These are phyloP conservation scores for Diplazon laetatorius DNA, from an alignment of 2,888 invertebrate genomes.

Conservation along the genomic window DNA sequence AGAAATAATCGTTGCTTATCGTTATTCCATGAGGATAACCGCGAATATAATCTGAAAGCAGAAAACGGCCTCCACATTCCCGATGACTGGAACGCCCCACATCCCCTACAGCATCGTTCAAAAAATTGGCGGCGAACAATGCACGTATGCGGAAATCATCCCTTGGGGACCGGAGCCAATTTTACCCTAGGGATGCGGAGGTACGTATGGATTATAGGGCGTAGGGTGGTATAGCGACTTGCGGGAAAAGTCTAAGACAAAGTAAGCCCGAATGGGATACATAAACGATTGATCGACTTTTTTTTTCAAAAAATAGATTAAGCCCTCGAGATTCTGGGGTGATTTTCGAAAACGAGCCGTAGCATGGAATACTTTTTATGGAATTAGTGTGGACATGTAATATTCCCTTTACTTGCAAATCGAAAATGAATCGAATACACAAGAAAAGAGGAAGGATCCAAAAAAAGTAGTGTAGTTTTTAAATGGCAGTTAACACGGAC, in stretches of 20 bases:
- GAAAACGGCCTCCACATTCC: constrained; percentile 1
- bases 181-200: constrained; percentile 72
- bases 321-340: no score
- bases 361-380: no score
- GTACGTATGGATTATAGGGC: constrained; percentile 16
- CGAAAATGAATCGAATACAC: no score
- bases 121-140: constrained; percentile 65
- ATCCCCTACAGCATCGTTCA: constrained; percentile 26
- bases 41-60: neutral
- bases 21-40: constrained; percentile 38
- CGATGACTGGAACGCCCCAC: constrained; percentile 16
- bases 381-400: no score
- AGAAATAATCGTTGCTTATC: constrained; percentile 12
- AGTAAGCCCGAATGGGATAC: constrained; percentile 16
- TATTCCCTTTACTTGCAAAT: no score
- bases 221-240: constrained; percentile 1
- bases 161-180: constrained; percentile 71
- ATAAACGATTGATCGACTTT: constrained; percentile 4
- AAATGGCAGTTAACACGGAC: no score
- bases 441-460: no score
- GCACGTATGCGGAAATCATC: constrained; percentile 62
- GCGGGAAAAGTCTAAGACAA: constrained; percentile 25
- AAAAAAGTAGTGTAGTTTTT: no score
- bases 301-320: constrained; percentile 1
- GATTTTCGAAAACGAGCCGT: no score